Evolutionary conservation across 1,140 invertebrate species (phyloP).

Genomic region (honey bee (Apis mellifera)): DNA sequence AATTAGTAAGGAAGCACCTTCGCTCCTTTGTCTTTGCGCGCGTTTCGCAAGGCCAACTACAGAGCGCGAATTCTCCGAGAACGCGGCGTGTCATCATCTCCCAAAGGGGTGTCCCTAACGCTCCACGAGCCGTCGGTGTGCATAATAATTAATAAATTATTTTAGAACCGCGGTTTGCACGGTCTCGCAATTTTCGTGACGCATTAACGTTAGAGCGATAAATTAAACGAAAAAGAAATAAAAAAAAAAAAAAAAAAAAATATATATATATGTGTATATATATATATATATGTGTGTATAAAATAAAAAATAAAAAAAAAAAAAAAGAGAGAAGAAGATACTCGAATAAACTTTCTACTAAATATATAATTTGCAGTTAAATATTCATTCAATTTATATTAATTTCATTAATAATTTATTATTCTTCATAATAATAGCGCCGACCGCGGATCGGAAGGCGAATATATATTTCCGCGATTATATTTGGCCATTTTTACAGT

Average conservation of each 20-base stretch:
- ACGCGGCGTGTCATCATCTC: slow-evolving; percentile 42
- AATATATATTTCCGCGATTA: slow-evolving; percentile 76
- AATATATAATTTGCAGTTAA: slow-evolving; percentile 81
- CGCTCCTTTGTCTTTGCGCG: slow-evolving; percentile 31
- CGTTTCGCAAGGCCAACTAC: slow-evolving; percentile 50
- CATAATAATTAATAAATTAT: slow-evolving; percentile 38
- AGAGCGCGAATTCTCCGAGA: slow-evolving; percentile 60
- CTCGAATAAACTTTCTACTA: slow-evolving; percentile 80
- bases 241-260: background rate
- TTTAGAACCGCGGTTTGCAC: slow-evolving; percentile 12
- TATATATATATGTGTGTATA: too few relatives aligned
- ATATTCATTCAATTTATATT: slow-evolving; percentile 82
- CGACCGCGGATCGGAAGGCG: slow-evolving; percentile 69
- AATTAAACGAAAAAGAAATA: slow-evolving; percentile 57
- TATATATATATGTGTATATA: too few relatives aligned
- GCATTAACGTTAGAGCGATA: slow-evolving; percentile 53
- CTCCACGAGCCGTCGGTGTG: slow-evolving; percentile 38
- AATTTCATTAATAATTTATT: slow-evolving; percentile 83
- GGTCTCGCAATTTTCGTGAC: slow-evolving; percentile 21
- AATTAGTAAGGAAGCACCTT: slow-evolving; percentile 50
- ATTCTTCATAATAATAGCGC: slow-evolving; percentile 80
- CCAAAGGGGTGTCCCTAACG: slow-evolving; percentile 8
- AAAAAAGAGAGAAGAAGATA: slow-evolving; percentile 68
- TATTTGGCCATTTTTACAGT: slow-evolving; percentile 82
- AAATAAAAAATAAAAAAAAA: slow-evolving; percentile 54